phyloP scores from a whole-genome alignment of 2,797 vertebrate genomes.

The Psittacula echo region DNA sequence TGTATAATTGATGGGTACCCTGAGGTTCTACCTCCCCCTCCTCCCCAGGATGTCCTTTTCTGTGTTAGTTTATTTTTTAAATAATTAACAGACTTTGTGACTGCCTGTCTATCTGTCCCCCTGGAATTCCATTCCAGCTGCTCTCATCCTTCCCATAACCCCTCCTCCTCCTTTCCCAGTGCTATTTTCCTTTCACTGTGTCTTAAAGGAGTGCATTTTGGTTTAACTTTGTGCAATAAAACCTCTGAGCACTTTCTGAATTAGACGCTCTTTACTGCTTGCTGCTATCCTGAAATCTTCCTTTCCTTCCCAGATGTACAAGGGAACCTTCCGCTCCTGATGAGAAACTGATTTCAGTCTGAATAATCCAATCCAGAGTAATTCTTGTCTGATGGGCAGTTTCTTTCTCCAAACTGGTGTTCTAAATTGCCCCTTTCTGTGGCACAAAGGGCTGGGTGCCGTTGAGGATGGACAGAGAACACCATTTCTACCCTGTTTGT shows the following conservation, averaged over 20 bases:
- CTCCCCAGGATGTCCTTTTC: conserved; percentile 15
- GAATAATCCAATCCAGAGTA: not conserved
- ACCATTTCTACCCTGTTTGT: not conserved
- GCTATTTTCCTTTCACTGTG: not conserved
- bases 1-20: conserved; percentile 44
- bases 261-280: not conserved
- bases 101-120: conserved; percentile 27
- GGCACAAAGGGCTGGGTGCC: not conserved
- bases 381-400: not conserved
- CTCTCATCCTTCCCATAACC: not conserved
- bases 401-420: not conserved
- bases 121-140: conserved; percentile 56
- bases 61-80: conserved; percentile 70
- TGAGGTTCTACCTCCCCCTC: not conserved
- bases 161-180: not conserved
- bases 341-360: not conserved
- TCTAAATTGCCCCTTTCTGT: not conserved
- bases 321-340: not conserved
- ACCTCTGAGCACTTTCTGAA: not conserved
- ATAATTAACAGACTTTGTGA: conserved; percentile 66
- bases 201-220: not conserved
- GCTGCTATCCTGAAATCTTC: not conserved
- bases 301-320: not conserved
- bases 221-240: not conserved
- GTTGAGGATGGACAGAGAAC: not conserved